These are phyloP conservation scores for Brachionus sp. DNA, from an alignment of 1,140 invertebrate species.

Conservation along the genomic window DNA sequence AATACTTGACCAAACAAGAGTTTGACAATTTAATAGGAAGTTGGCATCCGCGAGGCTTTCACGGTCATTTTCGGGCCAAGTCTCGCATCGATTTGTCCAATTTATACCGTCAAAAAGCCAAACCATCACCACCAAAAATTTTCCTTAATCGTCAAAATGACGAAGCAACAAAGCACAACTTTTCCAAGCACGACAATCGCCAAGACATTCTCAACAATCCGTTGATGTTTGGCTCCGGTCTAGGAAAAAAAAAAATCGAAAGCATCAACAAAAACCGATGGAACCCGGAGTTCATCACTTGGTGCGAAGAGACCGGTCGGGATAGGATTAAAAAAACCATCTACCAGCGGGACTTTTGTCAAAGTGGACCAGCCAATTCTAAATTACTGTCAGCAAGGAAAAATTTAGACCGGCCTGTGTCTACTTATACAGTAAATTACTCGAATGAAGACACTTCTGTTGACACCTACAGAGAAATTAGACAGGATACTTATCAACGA, in stretches of 20 bases:
- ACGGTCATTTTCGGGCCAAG: constrained; percentile 39
- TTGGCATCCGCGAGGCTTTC: constrained; percentile 16
- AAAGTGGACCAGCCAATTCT: background rate
- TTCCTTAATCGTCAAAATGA: constrained; percentile 26
- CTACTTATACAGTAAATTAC: background rate
- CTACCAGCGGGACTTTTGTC: constrained; percentile 26
- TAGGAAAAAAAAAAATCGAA: constrained; percentile 41
- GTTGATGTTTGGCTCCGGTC: constrained; percentile 8
- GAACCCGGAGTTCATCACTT: constrained; percentile 41
- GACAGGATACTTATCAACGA: background rate
- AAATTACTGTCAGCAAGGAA: background rate
- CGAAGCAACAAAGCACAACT: background rate
- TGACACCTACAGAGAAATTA: background rate
- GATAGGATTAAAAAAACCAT: constrained; percentile 27
- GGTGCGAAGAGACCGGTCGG: constrained; percentile 17
- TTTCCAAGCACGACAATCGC: constrained; percentile 43
- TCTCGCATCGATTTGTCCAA: constrained; percentile 19
- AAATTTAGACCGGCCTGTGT: background rate
- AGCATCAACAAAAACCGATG: constrained; percentile 32
- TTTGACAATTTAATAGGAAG: background rate
- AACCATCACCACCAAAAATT: constrained; percentile 14
- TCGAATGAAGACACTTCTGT: background rate
- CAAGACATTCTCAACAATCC: constrained; percentile 23
- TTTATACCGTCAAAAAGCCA: constrained; percentile 14
- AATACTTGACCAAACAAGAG: constrained; percentile 34